Conservation (phyloP, 2,113 vertebrate genomes). For the Boleophthalmus pectinirostris region DNA sequence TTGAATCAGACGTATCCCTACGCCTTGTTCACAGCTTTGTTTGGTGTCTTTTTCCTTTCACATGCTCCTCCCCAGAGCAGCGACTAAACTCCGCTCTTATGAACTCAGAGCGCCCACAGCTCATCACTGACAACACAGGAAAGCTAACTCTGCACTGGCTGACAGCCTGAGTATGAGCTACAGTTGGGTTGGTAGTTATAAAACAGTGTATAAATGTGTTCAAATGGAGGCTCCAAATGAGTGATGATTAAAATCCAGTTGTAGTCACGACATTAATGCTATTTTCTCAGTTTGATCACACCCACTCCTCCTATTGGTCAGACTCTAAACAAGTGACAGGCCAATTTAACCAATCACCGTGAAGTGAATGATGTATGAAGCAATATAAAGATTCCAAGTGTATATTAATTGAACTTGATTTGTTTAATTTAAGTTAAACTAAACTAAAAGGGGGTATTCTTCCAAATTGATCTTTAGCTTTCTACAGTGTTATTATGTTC, state of each 20-base stretch:
- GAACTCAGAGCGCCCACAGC: constrained; percentile 4
- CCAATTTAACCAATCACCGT: background rate
- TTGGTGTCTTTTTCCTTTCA: constrained; percentile 15
- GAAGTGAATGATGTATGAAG: background rate
- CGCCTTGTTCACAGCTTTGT: constrained; percentile 65
- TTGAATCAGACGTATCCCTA: constrained; percentile 56
- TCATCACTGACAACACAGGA: background rate
- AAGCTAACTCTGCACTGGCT: background rate
- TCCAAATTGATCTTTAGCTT: no score
- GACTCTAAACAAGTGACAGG: background rate
- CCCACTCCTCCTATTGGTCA: background rate
- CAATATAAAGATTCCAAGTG: background rate
- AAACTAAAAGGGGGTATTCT: no score
- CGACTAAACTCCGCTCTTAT: constrained; percentile 4
- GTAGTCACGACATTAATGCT: no score
- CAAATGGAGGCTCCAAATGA: no score
- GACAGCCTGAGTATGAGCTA: background rate
- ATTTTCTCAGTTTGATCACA: background rate
- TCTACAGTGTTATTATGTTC: no score
- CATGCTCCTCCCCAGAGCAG: constrained; percentile 21
- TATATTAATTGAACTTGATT: background rate
- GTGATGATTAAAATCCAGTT: no score
- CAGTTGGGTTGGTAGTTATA: background rate
- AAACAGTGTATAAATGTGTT: background rate
- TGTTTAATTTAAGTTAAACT: background rate